Percentiles rank a stretch among this genome's conserved stretches.
These are phyloP conservation scores for Drosophila pallidifrons DNA, from an alignment of 1,140 invertebrate species.

Conservation along the genomic window DNA sequence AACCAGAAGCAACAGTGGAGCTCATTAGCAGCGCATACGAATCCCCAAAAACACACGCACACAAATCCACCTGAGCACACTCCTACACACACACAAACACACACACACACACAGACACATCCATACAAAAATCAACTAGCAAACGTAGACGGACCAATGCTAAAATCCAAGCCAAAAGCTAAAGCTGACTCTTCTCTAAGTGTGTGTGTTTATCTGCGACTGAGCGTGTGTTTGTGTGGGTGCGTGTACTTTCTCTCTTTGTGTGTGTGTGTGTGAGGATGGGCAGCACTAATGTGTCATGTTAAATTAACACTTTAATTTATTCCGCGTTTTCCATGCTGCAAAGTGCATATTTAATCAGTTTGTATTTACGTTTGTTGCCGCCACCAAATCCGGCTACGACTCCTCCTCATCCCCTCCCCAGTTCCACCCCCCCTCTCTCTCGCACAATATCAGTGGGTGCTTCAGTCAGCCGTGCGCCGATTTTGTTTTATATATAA, in stretches of 20 bases:
- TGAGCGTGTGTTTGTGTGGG: background rate
- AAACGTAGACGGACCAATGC: slow-evolving; percentile 28
- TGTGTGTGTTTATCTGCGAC: slow-evolving; percentile 18
- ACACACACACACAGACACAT: slow-evolving; percentile 18
- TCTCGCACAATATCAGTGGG: slow-evolving; percentile 8
- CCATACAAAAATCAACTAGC: slow-evolving; percentile 38
- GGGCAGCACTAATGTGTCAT: slow-evolving; percentile 83
- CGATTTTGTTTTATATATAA: slow-evolving; percentile 18
- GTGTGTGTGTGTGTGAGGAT: slow-evolving; percentile 24
- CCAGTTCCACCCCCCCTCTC: background rate
- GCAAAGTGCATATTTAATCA: slow-evolving; percentile 84
- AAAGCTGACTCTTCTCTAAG: slow-evolving; percentile 61
- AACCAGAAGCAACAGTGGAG: slow-evolving; percentile 33
- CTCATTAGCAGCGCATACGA: slow-evolving; percentile 69
- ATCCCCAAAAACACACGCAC: slow-evolving; percentile 43
- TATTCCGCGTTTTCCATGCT: slow-evolving; percentile 80
- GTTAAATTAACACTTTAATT: slow-evolving; percentile 85
- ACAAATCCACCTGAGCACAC: background rate
- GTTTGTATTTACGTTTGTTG: slow-evolving; percentile 78
- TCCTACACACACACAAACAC: slow-evolving; percentile 34
- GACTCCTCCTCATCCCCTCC: slow-evolving; percentile 2
- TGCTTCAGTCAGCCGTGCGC: slow-evolving; percentile 16
- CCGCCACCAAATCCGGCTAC: slow-evolving; percentile 37
- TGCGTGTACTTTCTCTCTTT: background rate
- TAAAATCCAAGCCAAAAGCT: slow-evolving; percentile 49